Conservation (phyloP, 1,140 invertebrate genomes). For the Leptinotarsa undecemlineata region DNA sequence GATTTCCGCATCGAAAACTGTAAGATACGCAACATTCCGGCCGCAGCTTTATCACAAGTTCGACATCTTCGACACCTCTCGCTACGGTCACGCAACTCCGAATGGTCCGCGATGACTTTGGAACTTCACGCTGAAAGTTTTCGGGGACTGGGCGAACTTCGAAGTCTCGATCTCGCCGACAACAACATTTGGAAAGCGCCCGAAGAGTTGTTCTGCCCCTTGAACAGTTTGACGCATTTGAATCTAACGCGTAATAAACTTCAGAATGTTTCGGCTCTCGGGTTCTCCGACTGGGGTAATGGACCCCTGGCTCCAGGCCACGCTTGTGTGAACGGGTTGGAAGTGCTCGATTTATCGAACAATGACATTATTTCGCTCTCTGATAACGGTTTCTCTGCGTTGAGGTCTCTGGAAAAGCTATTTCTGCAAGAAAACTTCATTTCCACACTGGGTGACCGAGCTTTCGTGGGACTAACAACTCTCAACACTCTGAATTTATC, state of each 20-base stretch:
- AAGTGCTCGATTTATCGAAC: slow-evolving; percentile 72
- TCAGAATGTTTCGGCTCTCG: slow-evolving; percentile 72
- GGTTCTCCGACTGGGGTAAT: slow-evolving; percentile 67
- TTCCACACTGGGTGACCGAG: slow-evolving; percentile 70
- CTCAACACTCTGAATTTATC: slow-evolving; percentile 76
- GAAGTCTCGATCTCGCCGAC: slow-evolving; percentile 72
- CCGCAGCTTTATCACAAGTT: slow-evolving; percentile 68
- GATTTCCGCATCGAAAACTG: slow-evolving; percentile 77
- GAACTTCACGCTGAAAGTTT: slow-evolving; percentile 74
- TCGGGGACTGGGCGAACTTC: slow-evolving; percentile 68
- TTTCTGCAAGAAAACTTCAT: slow-evolving; percentile 76
- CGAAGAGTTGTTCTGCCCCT: slow-evolving; percentile 72
- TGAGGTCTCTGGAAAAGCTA: slow-evolving; percentile 68
- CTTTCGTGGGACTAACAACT: slow-evolving; percentile 68
- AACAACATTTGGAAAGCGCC: slow-evolving; percentile 83
- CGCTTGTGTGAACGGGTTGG: slow-evolving; percentile 67
- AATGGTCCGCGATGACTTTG: slow-evolving; percentile 79
- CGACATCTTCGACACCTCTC: slow-evolving; percentile 69
- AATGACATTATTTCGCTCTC: slow-evolving; percentile 73
- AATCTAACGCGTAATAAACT: slow-evolving; percentile 79
- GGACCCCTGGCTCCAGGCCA: slow-evolving; percentile 56
- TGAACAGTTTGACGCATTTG: slow-evolving; percentile 69
- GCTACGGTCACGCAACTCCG: slow-evolving; percentile 76
- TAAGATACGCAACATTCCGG: slow-evolving; percentile 75
- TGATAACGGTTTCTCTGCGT: slow-evolving; percentile 69